Conservation (phyloP, 2,797 vertebrate genomes). For the Amphiprion clarkii region DNA sequence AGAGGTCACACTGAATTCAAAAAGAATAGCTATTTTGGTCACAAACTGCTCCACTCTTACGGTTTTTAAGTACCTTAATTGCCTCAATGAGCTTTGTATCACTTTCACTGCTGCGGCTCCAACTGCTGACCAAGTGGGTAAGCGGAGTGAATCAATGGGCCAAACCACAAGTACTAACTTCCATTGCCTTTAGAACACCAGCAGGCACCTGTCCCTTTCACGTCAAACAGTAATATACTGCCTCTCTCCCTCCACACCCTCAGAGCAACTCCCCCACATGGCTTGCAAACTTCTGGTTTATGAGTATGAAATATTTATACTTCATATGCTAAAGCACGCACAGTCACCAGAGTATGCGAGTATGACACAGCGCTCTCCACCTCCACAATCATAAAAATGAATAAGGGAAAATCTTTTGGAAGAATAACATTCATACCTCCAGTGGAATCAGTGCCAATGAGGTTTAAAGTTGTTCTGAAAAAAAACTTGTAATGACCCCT, state of each 20-base stretch:
- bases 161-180: constrained; percentile 1
- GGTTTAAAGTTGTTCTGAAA: too few relatives aligned
- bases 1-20: neutral
- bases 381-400: neutral
- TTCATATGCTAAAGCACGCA: neutral
- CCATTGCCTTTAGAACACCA: neutral
- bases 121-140: neutral
- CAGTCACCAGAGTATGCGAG: neutral
- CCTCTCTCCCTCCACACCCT: neutral
- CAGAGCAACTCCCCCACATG: neutral
- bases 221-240: neutral
- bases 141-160: neutral
- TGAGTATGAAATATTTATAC: neutral
- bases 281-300: neutral
- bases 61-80: neutral
- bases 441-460: too few relatives aligned
- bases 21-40: neutral
- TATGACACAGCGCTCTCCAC: neutral
- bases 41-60: neutral
- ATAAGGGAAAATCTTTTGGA: too few relatives aligned
- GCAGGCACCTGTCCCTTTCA: neutral
- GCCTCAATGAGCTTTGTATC: constrained; percentile 4
- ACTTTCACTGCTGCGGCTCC: constrained; percentile 7
- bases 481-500: too few relatives aligned
- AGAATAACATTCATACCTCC: too few relatives aligned